Conservation (phyloP, 2,888 invertebrate species). For the Eupelmus urozonus region DNA sequence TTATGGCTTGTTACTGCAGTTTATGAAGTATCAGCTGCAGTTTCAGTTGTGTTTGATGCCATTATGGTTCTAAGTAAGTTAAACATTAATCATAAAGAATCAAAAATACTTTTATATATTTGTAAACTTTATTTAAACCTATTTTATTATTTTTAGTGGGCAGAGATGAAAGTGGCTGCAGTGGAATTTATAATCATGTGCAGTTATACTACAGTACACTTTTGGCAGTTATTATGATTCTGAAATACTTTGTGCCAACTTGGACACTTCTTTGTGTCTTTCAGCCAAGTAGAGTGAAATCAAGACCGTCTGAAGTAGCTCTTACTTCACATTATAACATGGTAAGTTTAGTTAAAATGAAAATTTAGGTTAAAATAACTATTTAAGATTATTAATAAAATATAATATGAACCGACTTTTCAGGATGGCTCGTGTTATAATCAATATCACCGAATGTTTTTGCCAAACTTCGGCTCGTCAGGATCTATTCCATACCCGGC, state of each 20-base stretch:
- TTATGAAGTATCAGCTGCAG: conserved; percentile 78
- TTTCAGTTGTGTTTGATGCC: conserved; percentile 71
- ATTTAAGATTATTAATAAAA: neutral
- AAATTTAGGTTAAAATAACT: neutral
- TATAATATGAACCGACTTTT: too few species aligned
- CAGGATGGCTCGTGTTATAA: conserved; percentile 70
- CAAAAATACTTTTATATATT: neutral
- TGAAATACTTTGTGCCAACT: conserved; percentile 70
- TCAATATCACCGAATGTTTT: conserved; percentile 70
- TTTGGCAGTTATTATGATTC: conserved; percentile 58
- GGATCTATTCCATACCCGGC: conserved; percentile 66
- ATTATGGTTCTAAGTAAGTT: conserved; percentile 70
- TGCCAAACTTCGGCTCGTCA: conserved; percentile 64
- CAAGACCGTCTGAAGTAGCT: conserved; percentile 70
- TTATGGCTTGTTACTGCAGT: conserved; percentile 78
- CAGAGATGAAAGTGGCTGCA: conserved; percentile 72
- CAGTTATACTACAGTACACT: conserved; percentile 74
- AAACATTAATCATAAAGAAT: conserved; percentile 7
- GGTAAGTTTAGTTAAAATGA: conserved; percentile 58
- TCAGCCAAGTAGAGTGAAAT: conserved; percentile 69
- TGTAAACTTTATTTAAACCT: neutral
- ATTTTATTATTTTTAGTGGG: conserved; percentile 69
- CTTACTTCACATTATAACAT: conserved; percentile 71
- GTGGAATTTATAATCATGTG: conserved; percentile 74
- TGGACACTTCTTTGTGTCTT: conserved; percentile 71